These are phyloP conservation scores for Panurus biarmicus DNA, from an alignment of 2,113 vertebrate genomes.

Conservation along the genomic window DNA sequence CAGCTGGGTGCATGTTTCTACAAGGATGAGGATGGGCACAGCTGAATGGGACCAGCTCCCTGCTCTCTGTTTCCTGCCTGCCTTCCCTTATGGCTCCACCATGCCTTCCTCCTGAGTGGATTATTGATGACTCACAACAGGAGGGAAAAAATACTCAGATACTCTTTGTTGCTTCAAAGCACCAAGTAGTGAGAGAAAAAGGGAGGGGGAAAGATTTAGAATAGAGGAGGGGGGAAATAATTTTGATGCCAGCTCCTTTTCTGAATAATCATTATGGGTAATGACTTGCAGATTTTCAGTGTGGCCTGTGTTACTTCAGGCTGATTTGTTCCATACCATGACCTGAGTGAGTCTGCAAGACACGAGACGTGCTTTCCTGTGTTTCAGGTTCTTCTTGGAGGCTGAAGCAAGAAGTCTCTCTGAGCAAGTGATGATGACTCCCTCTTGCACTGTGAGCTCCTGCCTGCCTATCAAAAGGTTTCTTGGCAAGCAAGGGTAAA, in stretches of 20 bases:
- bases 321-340: slow-evolving; percentile 42
- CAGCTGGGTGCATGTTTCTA: not conserved
- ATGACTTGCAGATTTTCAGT: slow-evolving; percentile 42
- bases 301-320: slow-evolving; percentile 28
- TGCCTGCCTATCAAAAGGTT: not conserved
- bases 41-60: not conserved
- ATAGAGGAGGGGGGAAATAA: not conserved
- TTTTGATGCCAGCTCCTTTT: slow-evolving; percentile 24
- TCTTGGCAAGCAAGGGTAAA: not conserved
- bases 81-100: not conserved
- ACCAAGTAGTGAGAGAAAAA: not conserved
- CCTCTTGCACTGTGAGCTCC: not conserved
- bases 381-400: not conserved
- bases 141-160: not conserved
- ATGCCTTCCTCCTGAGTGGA: not conserved
- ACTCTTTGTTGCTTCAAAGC: not conserved
- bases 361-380: not conserved
- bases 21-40: not conserved
- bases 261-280: slow-evolving; percentile 36
- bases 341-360: not conserved
- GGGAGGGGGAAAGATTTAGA: not conserved
- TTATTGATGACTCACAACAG: not conserved
- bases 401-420: not conserved
- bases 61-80: not conserved
- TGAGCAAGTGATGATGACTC: not conserved